Evolutionary conservation across 2,888 invertebrate genomes (phyloP), one percentile per base, ranked within the genome.

Genomic region (Axea sp.): DNA sequence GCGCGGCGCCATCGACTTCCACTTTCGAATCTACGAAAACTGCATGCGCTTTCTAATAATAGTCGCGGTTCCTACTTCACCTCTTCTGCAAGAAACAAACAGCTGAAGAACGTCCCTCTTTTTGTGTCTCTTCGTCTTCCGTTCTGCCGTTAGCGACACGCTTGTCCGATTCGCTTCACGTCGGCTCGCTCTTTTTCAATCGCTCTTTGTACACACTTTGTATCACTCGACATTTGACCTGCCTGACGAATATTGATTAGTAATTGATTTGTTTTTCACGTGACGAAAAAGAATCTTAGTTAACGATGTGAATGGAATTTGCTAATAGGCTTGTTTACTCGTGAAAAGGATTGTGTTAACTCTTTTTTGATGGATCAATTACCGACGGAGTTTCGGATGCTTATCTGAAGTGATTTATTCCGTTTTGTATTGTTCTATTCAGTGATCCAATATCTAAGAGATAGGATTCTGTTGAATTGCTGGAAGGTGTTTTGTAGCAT

Each of bases 1-100:
- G 49, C 57, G 30, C 57, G 53, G 51, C 72, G 72, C 72, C 72
- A 72, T 72, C 57, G 64, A 57, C 64, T 60, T 53, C 51, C 53
- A 60, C 60, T 60, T 60, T 60, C 55, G 30, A 47, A 35, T 45
- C 22, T n/a, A 31, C 33, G 12, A 41, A 51, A 45, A 3, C 39
- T 33, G 12, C 53, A 26, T 35, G 22, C 31, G 22, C 53, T 43
- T 55, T 65, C 55, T 47, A 62, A 62, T 31, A 51, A 62, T 41
- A 51, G 28, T 9, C 1, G 30, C 12, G 31, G n/a, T n/a, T n/a
- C n/a, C n/a, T n/a, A n/a, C n/a, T n/a, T n/a, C n/a, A n/a, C n/a
- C n/a, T n/a, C n/a, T n/a, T n/a, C n/a, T n/a, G n/a, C n/a, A n/a
- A n/a, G n/a, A n/a, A n/a, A n/a, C n/a, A n/a, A n/a, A n/a, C n/a